These are phyloP conservation scores for Mesocentrotus franciscanus DNA, from an alignment of 53 echinoderm and acorn worm species.

Conservation along the genomic window DNA sequence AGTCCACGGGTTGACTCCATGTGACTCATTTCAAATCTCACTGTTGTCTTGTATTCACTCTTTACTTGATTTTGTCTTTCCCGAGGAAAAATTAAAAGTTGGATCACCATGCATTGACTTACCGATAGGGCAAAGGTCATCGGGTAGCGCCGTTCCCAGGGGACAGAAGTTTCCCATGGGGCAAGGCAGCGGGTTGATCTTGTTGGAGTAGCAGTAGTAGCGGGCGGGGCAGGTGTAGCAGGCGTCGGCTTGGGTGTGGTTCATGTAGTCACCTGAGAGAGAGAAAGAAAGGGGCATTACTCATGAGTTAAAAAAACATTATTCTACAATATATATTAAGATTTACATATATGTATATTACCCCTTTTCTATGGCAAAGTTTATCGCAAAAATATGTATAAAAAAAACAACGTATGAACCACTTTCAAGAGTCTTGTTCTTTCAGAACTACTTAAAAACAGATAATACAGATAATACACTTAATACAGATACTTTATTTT, in stretches of 20 bases:
- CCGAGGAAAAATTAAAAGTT: no score
- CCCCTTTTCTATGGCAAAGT: background rate
- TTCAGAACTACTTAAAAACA: no score
- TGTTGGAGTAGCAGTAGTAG: conserved; percentile 90
- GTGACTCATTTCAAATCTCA: no score
- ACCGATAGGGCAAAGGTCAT: conserved; percentile 91
- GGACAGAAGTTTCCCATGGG: conserved; percentile 93
- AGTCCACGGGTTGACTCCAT: no score
- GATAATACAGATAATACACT: no score
- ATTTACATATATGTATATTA: no score
- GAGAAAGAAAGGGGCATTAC: background rate
- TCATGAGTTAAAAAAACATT: background rate
- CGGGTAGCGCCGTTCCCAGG: conserved; percentile 80
- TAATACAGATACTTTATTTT: no score
- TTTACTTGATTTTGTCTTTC: no score
- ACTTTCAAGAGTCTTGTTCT: no score
- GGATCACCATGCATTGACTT: background rate
- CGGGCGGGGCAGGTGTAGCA: conserved; percentile 92
- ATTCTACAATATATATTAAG: no score
- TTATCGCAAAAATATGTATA: no score
- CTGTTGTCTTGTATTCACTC: no score
- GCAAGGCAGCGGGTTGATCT: conserved; percentile 87
- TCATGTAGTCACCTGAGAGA: conserved; percentile 90
- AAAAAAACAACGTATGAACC: background rate
- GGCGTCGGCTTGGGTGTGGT: conserved; percentile 94